Conservation (phyloP, 2,888 invertebrate species). For the Dynastes tityus region DNA sequence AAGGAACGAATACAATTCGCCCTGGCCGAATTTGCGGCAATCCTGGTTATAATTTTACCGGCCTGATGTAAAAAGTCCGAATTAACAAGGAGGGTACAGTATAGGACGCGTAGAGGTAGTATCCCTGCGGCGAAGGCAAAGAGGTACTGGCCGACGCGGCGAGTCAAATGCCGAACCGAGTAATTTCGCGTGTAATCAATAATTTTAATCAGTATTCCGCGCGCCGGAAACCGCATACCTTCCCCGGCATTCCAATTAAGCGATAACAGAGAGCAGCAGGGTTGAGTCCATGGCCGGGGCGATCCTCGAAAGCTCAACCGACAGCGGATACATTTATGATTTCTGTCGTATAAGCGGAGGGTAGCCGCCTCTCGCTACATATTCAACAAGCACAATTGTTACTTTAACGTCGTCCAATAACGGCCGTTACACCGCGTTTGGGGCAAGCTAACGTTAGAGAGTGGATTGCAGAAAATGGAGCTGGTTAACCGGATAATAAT, state of each 20-base stretch:
- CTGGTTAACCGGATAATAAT: no score
- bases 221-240: slow-evolving; percentile 43
- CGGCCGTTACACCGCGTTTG: slow-evolving; percentile 1
- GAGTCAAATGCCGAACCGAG: slow-evolving; percentile 29
- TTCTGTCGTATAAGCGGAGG: background rate
- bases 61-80: slow-evolving; percentile 12
- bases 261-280: slow-evolving; percentile 26
- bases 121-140: slow-evolving; percentile 1
- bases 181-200: slow-evolving; percentile 36
- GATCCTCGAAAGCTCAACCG: background rate
- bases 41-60: slow-evolving; percentile 13
- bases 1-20: slow-evolving; percentile 7
- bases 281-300: background rate
- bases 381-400: slow-evolving; percentile 33
- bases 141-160: background rate
- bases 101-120: background rate
- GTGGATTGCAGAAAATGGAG: background rate
- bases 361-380: slow-evolving; percentile 5
- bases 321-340: slow-evolving; percentile 20
- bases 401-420: slow-evolving; percentile 6
- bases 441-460: background rate
- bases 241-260: slow-evolving; percentile 41
- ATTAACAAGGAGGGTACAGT: slow-evolving; percentile 8
- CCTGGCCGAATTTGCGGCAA: background rate
- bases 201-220: slow-evolving; percentile 45